Evolutionary conservation across 2,888 invertebrate genomes (phyloP).

Genomic region (Nomada ruficornis): DNA sequence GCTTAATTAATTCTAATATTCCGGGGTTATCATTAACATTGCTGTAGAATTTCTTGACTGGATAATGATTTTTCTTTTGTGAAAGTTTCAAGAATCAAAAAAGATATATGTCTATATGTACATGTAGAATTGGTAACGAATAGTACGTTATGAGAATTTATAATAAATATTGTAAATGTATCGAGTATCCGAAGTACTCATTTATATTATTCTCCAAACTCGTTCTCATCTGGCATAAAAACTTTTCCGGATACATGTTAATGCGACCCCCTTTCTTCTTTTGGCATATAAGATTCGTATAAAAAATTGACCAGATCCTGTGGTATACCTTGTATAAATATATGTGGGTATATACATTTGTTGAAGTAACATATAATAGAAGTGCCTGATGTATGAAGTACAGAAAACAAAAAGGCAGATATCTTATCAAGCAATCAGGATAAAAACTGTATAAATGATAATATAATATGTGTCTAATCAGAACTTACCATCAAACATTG

Average conservation of each 20-base stretch:
- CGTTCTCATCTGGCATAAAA: not conserved
- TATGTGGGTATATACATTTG: not conserved
- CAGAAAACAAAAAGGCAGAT: not conserved
- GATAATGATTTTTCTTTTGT: too few relatives aligned
- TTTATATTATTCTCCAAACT: too few relatives aligned
- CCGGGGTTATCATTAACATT: too few relatives aligned
- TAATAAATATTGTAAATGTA: too few relatives aligned
- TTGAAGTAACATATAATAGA: not conserved
- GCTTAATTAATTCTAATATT: too few relatives aligned
- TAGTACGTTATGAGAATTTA: too few relatives aligned
- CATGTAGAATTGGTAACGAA: too few relatives aligned
- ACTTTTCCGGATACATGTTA: not conserved
- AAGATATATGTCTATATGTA: too few relatives aligned
- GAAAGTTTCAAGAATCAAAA: too few relatives aligned
- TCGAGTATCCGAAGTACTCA: too few relatives aligned
- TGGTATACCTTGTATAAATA: not conserved
- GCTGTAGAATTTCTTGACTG: too few relatives aligned
- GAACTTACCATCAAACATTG: slow-evolving; percentile 83
- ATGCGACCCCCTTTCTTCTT: not conserved
- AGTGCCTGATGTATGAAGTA: not conserved
- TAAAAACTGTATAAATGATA: slow-evolving; percentile 5
- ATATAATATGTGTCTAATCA: slow-evolving; percentile 10
- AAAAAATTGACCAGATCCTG: not conserved
- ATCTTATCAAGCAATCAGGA: slow-evolving; percentile 13
- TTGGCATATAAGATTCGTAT: not conserved